Evolutionary conservation across 2,113 vertebrate genomes (phyloP).

Genomic region (Mormyrus lacerda): DNA sequence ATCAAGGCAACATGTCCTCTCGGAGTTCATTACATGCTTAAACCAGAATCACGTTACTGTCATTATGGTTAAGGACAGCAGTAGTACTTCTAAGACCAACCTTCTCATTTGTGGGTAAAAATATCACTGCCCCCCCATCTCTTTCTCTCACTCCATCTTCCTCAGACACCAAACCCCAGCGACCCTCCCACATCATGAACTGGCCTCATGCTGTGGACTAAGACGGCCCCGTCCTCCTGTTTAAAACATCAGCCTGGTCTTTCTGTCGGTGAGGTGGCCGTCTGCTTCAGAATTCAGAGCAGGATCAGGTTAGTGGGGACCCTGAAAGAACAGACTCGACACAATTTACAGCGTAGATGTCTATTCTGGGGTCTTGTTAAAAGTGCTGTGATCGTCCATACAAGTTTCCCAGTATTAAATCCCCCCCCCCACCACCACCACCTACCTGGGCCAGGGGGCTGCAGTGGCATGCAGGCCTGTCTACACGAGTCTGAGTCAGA

Average conservation of each 20-base stretch:
- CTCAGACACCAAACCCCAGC: background rate
- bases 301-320: background rate
- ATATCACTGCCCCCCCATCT: background rate
- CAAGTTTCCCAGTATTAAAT: background rate
- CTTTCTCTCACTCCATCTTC: background rate
- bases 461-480: background rate
- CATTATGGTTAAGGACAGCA: background rate
- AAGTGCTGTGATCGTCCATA: background rate
- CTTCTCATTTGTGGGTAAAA: background rate
- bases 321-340: background rate
- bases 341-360: background rate
- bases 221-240: background rate
- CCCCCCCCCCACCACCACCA: background rate
- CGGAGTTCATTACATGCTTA: background rate
- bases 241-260: background rate
- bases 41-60: background rate
- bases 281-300: background rate
- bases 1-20: background rate
- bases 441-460: background rate
- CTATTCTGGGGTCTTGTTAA: background rate
- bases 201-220: background rate
- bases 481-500: background rate
- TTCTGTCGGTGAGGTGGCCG: background rate
- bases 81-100: background rate
- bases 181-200: background rate